Evolutionary conservation across 2,888 invertebrate genomes (phyloP).

Genomic region (Carabus problematicus): DNA sequence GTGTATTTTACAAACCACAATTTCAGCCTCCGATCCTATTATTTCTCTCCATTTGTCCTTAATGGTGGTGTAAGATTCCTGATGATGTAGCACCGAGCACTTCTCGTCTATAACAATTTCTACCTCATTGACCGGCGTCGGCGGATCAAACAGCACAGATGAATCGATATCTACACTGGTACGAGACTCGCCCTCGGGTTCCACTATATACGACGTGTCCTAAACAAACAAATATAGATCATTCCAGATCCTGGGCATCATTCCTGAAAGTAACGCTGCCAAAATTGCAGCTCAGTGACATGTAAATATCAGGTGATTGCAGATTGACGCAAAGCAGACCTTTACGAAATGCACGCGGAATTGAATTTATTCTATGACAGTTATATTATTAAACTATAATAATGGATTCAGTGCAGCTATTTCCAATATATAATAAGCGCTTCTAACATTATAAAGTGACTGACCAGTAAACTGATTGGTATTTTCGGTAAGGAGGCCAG

Average conservation of each 20-base stretch:
- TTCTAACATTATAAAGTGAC: too few species aligned
- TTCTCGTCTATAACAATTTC: slow-evolving; percentile 70
- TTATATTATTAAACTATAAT: too few species aligned
- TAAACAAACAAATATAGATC: slow-evolving; percentile 11
- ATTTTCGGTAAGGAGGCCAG: slow-evolving; percentile 77
- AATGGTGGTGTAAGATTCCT: slow-evolving; percentile 73
- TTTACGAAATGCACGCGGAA: too few species aligned
- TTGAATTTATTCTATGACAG: too few species aligned
- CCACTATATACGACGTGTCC: slow-evolving; percentile 57
- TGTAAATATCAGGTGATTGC: too few species aligned
- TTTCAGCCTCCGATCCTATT: slow-evolving; percentile 74
- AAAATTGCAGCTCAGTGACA: too few species aligned
- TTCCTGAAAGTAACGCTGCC: too few species aligned
- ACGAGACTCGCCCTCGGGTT: slow-evolving; percentile 72
- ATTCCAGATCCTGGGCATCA: too few species aligned
- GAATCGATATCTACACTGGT: slow-evolving; percentile 64
- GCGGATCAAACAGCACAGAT: slow-evolving; percentile 61
- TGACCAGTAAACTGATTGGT: slow-evolving; percentile 75
- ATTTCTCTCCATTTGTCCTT: slow-evolving; percentile 79
- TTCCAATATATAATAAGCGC: too few species aligned
- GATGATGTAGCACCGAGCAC: slow-evolving; percentile 54
- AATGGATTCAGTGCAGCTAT: too few species aligned
- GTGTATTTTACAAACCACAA: slow-evolving; percentile 69
- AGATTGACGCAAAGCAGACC: too few species aligned
- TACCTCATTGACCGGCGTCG: slow-evolving; percentile 66